Conservation (phyloP, 2,888 invertebrate species). For the Elegia similella region DNA sequence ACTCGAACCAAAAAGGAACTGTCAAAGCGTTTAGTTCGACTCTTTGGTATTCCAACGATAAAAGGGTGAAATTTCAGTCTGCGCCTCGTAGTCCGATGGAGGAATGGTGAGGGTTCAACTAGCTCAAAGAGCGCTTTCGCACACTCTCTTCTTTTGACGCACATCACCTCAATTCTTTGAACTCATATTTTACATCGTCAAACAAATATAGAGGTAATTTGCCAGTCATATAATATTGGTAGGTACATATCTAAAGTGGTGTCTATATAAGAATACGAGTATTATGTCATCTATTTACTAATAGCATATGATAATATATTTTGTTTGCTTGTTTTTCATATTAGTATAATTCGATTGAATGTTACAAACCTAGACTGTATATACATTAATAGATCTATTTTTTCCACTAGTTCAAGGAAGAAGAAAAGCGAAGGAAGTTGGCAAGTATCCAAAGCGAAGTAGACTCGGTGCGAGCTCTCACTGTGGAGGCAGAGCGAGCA, state of each 20-base stretch:
- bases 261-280: not conserved
- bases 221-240: not conserved
- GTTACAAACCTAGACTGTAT: not conserved
- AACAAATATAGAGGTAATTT: conserved; percentile 1
- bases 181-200: conserved; percentile 1
- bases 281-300: not conserved
- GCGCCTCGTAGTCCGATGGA: too few relatives aligned
- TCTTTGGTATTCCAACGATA: too few relatives aligned
- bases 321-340: conserved; percentile 5
- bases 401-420: conserved; percentile 60
- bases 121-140: too few relatives aligned
- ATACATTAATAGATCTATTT: not conserved
- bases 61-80: too few relatives aligned
- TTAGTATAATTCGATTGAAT: not conserved
- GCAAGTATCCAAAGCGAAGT: conserved; percentile 42
- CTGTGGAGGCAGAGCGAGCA: conserved; percentile 56
- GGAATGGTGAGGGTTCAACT: too few relatives aligned
- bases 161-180: conserved; percentile 9
- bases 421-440: conserved; percentile 53
- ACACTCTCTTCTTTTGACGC: not conserved
- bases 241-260: not conserved
- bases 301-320: conserved; percentile 4
- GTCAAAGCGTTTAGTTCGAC: too few relatives aligned
- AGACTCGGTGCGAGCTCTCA: conserved; percentile 49
- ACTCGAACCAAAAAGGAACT: too few relatives aligned